Base-by-base conservation (phyloP, 2,797 vertebrate species). In the Ctenosaura bakeri region DNA sequence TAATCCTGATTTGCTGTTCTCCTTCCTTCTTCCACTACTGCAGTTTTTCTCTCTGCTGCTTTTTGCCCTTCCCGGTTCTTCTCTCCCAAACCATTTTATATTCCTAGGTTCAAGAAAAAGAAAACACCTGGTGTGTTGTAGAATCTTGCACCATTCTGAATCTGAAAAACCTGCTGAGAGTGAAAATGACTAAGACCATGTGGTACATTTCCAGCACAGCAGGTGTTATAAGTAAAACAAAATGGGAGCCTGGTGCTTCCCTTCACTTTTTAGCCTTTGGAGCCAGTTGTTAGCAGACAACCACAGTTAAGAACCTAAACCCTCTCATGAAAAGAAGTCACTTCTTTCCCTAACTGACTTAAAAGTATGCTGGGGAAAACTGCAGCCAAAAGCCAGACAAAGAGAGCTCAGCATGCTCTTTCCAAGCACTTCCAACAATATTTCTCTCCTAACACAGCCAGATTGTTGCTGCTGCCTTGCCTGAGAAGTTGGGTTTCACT, bases 231-330 rank as follows among this genome's bases (percentile, higher is more conserved):
- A 52, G 88, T 86, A 86, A 76, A n/a, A 7, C 78, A 74, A 83
- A 62, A 0, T 0, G 38, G 12, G n/a, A 84, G 46, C 73, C 69
- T 54, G 9, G n/a, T 77, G 52, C 18, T 94, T 91, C 62, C 56
- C 69, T 62, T 91, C 81, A 4, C 71, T 93, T 91, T 88, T 85
- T 52, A 66, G 90, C 93, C 90, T 50, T 77, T 91, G 88, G 93
- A 86, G 62, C 1, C 0, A 1, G 52, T 0, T 0, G 46, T 38
- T 81, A 86, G 88, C 78, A 94, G 89, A 92, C 87, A 90, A 91
- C 52, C 0, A 69, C 38, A 91, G 85, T 50, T 50, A 83, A 83
- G 20, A 32, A 29, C 69, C 54, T 76, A 76, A 83, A 42, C 26
- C 50, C 24, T 12, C 64, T 16, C 52, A 46, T 56, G 78, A 73